Evolutionary conservation across 2,888 invertebrate genomes (phyloP).

Genomic region (Syritta pipiens): DNA sequence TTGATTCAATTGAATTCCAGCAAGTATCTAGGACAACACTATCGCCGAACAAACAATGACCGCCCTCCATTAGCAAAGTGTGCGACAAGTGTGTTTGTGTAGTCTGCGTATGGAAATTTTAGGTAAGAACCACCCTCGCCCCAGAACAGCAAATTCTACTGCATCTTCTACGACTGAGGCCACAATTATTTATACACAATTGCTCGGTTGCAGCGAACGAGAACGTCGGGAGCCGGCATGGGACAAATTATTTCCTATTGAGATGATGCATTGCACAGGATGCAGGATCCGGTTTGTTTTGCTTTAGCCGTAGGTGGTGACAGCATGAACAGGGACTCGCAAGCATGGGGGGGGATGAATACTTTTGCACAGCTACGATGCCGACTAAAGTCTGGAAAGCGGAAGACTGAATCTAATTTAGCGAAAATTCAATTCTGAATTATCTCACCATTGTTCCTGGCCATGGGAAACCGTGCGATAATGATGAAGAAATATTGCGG

Average conservation of each 20-base stretch:
- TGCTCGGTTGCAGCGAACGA: conserved; percentile 10
- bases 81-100: background rate
- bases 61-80: background rate
- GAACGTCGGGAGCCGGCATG: conserved; percentile 30
- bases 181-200: conserved; percentile 56
- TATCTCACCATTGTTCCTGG: conserved; percentile 56
- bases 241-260: conserved; percentile 68
- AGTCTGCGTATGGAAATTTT: background rate
- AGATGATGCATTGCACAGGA: conserved; percentile 65
- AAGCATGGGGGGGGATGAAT: too few species aligned
- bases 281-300: conserved; percentile 35
- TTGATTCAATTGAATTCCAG: conserved; percentile 18
- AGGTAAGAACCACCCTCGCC: background rate
- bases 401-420: conserved; percentile 64
- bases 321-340: too few species aligned
- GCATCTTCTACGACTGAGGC: conserved; percentile 8
- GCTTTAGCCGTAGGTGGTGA: conserved; percentile 30
- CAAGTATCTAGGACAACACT: conserved; percentile 8
- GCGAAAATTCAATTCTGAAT: conserved; percentile 56
- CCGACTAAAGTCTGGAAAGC: conserved; percentile 21
- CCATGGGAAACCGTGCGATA: conserved; percentile 27
- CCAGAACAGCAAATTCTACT: background rate
- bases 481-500: conserved; percentile 21
- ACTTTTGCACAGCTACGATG: conserved; percentile 30
- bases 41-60: conserved; percentile 3